Conservation (phyloP, 1,140 invertebrate species). For the Solen grandis region DNA sequence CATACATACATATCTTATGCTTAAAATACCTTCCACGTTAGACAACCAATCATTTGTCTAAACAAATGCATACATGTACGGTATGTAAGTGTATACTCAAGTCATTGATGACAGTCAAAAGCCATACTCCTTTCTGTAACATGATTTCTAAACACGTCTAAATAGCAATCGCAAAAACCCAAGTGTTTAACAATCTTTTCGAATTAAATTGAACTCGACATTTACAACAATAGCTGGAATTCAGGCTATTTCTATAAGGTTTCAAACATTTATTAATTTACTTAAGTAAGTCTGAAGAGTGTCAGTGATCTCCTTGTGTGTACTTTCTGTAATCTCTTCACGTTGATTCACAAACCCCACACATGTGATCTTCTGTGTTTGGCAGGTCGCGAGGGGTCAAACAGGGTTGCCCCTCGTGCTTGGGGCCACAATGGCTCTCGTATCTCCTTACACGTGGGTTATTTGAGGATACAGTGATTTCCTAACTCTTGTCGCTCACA, state of each 20-base stretch:
- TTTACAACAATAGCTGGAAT: slow-evolving; percentile 25
- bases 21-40: too few relatives aligned
- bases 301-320: slow-evolving; percentile 37
- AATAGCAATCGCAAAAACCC: too few relatives aligned
- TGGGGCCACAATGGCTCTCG: slow-evolving; percentile 14
- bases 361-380: slow-evolving; percentile 24
- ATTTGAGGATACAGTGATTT: slow-evolving; percentile 39
- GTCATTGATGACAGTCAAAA: too few relatives aligned
- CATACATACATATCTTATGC: too few relatives aligned
- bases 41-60: too few relatives aligned
- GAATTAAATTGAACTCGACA: slow-evolving; percentile 12
- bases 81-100: too few relatives aligned
- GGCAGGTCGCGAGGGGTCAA: slow-evolving; percentile 50
- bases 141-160: too few relatives aligned
- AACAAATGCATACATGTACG: too few relatives aligned
- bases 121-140: too few relatives aligned
- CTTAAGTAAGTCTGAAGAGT: slow-evolving; percentile 45
- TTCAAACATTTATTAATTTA: slow-evolving; percentile 47
- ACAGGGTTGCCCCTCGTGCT: slow-evolving; percentile 20
- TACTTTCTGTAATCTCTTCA: neutral
- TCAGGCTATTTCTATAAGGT: slow-evolving; percentile 14
- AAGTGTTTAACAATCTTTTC: slow-evolving; percentile 5
- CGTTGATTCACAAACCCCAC: slow-evolving; percentile 30
- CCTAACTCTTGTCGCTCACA: slow-evolving; percentile 51
- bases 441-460: slow-evolving; percentile 42